phyloP scores from a whole-genome alignment of 2,888 invertebrate species.

The Nasonovia ribisnigri region DNA sequence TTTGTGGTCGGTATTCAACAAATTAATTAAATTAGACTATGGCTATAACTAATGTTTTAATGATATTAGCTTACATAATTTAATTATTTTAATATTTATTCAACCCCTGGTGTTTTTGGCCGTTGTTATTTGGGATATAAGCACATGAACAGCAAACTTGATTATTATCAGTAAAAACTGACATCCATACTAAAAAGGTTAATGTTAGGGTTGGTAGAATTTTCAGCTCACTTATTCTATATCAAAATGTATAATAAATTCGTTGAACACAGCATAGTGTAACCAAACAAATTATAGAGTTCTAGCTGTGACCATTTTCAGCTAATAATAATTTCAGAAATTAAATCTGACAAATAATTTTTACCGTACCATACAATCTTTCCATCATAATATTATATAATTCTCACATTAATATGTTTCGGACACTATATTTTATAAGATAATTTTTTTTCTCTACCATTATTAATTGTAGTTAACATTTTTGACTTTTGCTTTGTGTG shows the following conservation, averaged over 20 bases:
- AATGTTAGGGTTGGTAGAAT: neutral
- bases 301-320: neutral
- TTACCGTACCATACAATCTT: neutral
- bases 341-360: slow-evolving; percentile 1
- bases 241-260: neutral
- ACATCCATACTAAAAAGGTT: slow-evolving; percentile 41
- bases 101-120: neutral
- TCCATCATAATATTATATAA: neutral
- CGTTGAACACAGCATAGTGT: neutral
- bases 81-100: slow-evolving; percentile 57
- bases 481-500: neutral
- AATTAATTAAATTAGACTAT: slow-evolving; percentile 39
- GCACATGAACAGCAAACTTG: slow-evolving; percentile 21
- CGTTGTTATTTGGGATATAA: slow-evolving; percentile 35
- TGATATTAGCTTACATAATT: slow-evolving; percentile 30
- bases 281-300: neutral
- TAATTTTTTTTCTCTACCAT: neutral
- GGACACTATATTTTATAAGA: neutral
- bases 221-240: neutral
- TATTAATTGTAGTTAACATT: neutral
- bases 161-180: slow-evolving; percentile 42
- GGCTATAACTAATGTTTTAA: slow-evolving; percentile 13
- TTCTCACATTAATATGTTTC: neutral
- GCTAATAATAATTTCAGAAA: neutral
- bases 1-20: neutral